Conservation (phyloP, 64 coral and sea anemone genomes). For the Porites lutea region DNA sequence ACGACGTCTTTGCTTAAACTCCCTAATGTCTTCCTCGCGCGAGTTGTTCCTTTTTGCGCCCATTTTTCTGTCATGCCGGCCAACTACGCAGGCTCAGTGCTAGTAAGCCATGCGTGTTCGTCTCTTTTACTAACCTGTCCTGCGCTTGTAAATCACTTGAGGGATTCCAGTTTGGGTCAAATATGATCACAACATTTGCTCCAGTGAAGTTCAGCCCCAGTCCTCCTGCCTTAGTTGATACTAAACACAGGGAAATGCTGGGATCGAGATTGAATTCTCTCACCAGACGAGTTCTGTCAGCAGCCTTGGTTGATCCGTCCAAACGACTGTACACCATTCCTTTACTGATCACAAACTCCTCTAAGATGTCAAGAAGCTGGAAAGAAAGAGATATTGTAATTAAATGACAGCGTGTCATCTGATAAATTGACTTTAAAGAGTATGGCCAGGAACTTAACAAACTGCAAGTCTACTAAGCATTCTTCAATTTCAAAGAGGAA, state of each 20-base stretch:
- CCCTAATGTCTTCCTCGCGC: too few relatives aligned
- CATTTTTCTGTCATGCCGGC: too few relatives aligned
- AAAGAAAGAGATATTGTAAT: not conserved
- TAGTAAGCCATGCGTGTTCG: too few relatives aligned
- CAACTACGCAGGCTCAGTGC: too few relatives aligned
- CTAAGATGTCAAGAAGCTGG: constrained; percentile 89
- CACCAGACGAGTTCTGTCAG: constrained; percentile 72
- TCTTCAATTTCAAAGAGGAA: too few relatives aligned
- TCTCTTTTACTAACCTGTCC: constrained; percentile 69
- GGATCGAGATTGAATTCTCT: constrained; percentile 89
- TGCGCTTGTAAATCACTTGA: constrained; percentile 93
- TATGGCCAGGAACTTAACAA: too few relatives aligned
- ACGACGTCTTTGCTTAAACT: too few relatives aligned
- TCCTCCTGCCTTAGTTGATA: constrained; percentile 87
- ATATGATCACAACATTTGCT: constrained; percentile 97
- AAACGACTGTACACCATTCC: constrained; percentile 88
- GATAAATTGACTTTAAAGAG: too few relatives aligned
- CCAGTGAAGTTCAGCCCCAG: constrained; percentile 95
- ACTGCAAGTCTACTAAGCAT: too few relatives aligned
- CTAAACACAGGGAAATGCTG: constrained; percentile 72
- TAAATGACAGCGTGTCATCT: not conserved
- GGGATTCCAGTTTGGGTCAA: constrained; percentile 97
- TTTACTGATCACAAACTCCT: constrained; percentile 79
- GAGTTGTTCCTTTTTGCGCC: too few relatives aligned
- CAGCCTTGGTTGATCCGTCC: constrained; percentile 78